Evolutionary conservation across 2,797 vertebrate species (phyloP), one percentile per base, ranked within the genome.

Genomic region (Microctenopoma lineatum): DNA sequence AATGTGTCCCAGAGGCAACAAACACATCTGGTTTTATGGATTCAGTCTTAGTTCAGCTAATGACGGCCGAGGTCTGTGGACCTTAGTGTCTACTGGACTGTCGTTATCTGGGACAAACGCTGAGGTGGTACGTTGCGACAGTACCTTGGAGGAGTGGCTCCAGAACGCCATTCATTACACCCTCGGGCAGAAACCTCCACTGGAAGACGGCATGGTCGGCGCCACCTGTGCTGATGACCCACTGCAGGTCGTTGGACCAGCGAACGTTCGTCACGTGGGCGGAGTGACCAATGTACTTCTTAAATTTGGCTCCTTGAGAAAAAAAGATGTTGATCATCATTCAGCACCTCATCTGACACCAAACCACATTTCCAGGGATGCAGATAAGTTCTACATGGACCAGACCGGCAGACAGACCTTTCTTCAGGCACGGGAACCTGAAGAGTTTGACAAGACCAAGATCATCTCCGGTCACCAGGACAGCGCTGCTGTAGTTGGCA

Each of bases 181-280:
- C 96, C 82, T 98, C 97, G 0, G 97, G 96, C 69, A 99, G 92
- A 82, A 99, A 98, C 50, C 96, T 92, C 98, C 98, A 99, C 89
- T 99, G 98, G 88, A 99, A 98, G 47, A 99, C 93, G 0, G 97
- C 96, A 62, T 99, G 98, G 89, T 99, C 98, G 0, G 97, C 97
- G 3, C 98, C 98, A 0, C 98, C 98, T 0, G 96, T 98, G 89
- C 96, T 98, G 70, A 99, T 44, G 6, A 96, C 94, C 98, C 98
- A 99, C 84, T 98, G 97, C 76, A 96, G 96, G 83, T 99, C 98
- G 42, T 95, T 94, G 69, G 97, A 98, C 98, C 98, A 99, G 59
- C 95, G 96, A 4, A 98, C 97, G 0, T 96, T 97, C 1, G 98
- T 99, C 80, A 98, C 97, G 7, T 98, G 97, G 29, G 97, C 97